Evolutionary conservation across 1,140 invertebrate species (phyloP).

Genomic region (Stegodyphus dumicola): DNA sequence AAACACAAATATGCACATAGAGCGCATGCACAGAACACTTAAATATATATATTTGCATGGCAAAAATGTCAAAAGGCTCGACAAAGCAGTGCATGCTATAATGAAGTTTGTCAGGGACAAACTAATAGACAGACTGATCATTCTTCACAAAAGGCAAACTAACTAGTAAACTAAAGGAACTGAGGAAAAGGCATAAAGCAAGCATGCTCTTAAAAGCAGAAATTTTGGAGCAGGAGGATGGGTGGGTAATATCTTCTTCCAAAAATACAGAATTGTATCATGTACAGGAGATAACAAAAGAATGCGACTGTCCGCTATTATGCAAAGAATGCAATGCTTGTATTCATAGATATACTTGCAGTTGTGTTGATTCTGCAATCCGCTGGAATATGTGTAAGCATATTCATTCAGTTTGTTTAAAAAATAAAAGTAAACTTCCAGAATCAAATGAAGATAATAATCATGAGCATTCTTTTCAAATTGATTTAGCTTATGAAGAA

Average conservation of each 20-base stretch:
- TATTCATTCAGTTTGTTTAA: slow-evolving; percentile 25
- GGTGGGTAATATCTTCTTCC: not conserved
- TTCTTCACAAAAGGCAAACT: slow-evolving; percentile 61
- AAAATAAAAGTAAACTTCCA: not conserved
- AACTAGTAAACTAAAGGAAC: slow-evolving; percentile 81
- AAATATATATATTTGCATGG: slow-evolving; percentile 49
- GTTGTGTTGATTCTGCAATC: slow-evolving; percentile 27
- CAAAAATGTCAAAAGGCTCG: slow-evolving; percentile 30
- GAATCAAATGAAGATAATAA: not conserved
- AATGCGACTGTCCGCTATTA: slow-evolving; percentile 7
- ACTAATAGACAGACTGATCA: slow-evolving; percentile 72
- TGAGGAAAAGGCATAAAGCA: slow-evolving; percentile 68
- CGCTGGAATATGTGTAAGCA: slow-evolving; percentile 51
- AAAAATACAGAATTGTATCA: not conserved
- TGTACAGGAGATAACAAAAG: not conserved
- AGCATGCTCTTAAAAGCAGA: not conserved
- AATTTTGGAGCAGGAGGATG: not conserved
- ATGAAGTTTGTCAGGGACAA: slow-evolving; percentile 69
- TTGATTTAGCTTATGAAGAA: not conserved
- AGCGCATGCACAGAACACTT: slow-evolving; percentile 23
- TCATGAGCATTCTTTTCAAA: not conserved
- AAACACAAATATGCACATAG: no score
- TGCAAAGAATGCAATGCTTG: slow-evolving; percentile 16
- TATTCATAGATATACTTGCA: slow-evolving; percentile 40
- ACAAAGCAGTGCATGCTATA: slow-evolving; percentile 65